Base-by-base conservation (phyloP, 1,140 invertebrate genomes). In the Musca domestica region DNA sequence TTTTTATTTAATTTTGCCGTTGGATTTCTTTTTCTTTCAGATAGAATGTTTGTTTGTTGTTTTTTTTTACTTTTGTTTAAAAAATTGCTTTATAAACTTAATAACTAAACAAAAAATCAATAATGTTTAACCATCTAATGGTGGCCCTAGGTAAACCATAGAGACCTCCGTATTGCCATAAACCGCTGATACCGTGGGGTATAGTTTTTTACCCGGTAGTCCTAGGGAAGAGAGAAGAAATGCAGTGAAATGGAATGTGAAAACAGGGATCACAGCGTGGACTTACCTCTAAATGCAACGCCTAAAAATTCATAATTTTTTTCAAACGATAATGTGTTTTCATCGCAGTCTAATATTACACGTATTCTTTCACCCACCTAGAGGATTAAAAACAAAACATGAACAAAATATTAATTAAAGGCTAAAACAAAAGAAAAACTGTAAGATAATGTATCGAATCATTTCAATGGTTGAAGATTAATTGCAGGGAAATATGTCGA, bases 141-240 rank as follows among this genome's bases (percentile, higher is more conserved):
- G 96, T 56, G 91, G 90, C 69, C 96, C 97, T 72, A 98, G 84
- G 83, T 99, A 99, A n/a, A 98, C 94, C 96, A 99, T 98, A 23
- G 96, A 98, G n/a, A 99, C 95, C 88, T 99, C 97, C 30, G 96
- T 98, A 82, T 99, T 98, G 70, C 96, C 97, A 87, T 98, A 99
- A 34, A 99, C 97, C 64, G 96, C 96, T 67, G 96, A 98, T 68
- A 98, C 93, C 69, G 96, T 93, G 67, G 97, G 97, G 83, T 95
- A 99, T 63, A 99, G 84, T 83, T 90, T 94, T 83, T 94, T 95
- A 80, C 94, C 92, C 71, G 95, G 96, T 80, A 98, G 87, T 70
- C 95, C 92, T 95, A 81, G 63, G 87, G 87, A 46, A 70, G 73
- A 63, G 67, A 63, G n/a, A 51, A 30, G 9, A 49, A 2, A 65